A percentile compares a stretch with the other conserved stretches of the same genome.
These are phyloP conservation scores for Scaptomyza montana DNA, from an alignment of 1,140 invertebrate species.

Conservation along the genomic window DNA sequence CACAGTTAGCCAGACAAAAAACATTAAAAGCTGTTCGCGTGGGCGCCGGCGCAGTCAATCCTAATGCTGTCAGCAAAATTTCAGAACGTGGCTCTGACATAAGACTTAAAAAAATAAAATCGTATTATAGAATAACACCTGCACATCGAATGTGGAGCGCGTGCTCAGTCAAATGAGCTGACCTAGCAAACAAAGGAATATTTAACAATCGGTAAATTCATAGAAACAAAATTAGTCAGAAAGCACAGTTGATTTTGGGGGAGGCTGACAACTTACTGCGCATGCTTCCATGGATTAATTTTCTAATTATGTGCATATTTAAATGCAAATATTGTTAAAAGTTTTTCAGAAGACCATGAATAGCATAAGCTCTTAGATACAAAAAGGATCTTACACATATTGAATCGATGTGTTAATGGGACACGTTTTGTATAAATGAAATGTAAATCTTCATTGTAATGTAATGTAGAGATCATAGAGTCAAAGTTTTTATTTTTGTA, in stretches of 20 bases:
- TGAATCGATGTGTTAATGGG: too few species aligned
- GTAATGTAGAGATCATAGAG: too few species aligned
- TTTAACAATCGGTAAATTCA: conserved; percentile 42
- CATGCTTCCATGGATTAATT: not conserved
- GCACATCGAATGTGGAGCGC: conserved; percentile 55
- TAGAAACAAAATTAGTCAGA: conserved; percentile 40
- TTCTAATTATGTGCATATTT: not conserved
- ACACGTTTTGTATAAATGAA: too few species aligned
- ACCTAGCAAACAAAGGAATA: conserved; percentile 30
- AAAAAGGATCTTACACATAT: too few species aligned
- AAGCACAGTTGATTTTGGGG: not conserved
- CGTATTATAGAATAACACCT: conserved; percentile 56
- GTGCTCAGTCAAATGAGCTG: conserved; percentile 52
- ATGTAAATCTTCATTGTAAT: too few species aligned
- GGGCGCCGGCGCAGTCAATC: conserved; percentile 52
- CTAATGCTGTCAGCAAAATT: conserved; percentile 61
- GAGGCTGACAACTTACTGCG: not conserved
- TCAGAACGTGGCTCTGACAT: conserved; percentile 46
- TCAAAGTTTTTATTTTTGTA: too few species aligned
- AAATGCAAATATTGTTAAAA: too few species aligned
- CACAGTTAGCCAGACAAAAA: conserved; percentile 73
- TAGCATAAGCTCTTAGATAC: too few species aligned
- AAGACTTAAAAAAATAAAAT: conserved; percentile 26
- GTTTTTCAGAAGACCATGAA: too few species aligned
- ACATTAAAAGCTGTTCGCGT: conserved; percentile 60